Evolutionary conservation across 2,113 vertebrate genomes (phyloP), one percentile per base, ranked within the genome.

Genomic region (Epinephelus moara): DNA sequence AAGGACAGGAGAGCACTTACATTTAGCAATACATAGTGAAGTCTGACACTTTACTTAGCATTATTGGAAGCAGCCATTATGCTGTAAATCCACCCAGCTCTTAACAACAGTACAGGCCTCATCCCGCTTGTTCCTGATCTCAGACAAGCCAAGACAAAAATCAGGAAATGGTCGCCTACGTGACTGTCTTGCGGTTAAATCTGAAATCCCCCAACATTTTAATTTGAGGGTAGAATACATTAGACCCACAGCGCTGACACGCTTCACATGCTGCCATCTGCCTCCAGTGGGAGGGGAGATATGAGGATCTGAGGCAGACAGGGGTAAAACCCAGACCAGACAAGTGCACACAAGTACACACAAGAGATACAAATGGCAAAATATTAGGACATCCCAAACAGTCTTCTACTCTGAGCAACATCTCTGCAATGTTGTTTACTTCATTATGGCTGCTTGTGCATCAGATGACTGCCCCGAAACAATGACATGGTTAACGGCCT

Each of bases 211-310:
- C 84, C 86, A 62, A 85, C 82, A 84, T 90, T 94, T 93, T 94
- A 94, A 95, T 95, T 94, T 93, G 85, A 93, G 88, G 92, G 92
- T 78, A 90, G 92, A 91, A 93, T 93, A 92, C 91, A 95, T 95
- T 91, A 94, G 88, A 93, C 75, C 78, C 67, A 80, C 86, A 81
- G 81, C 71, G 33, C 71, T 90, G 91, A 94, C 88, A 93, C 85
- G 92, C 93, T 91, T 94, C 91, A 94, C 91, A 90, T 85, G 78
- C 83, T 77, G 89, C 95, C 94, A 95, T 94, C 94, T 94, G 92
- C 89, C 87, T 91, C 85, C 75, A 87, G 89, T 75, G 90, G 90
- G 88, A 86, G 91, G 89, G 91, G 90, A 86, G 89, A 67, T 70
- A 70, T 52, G 79, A 91, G 82, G 91, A 92, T 93, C 80, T 85